Base-by-base conservation (phyloP, 2,888 invertebrate species). In the Resseliella maxima region DNA sequence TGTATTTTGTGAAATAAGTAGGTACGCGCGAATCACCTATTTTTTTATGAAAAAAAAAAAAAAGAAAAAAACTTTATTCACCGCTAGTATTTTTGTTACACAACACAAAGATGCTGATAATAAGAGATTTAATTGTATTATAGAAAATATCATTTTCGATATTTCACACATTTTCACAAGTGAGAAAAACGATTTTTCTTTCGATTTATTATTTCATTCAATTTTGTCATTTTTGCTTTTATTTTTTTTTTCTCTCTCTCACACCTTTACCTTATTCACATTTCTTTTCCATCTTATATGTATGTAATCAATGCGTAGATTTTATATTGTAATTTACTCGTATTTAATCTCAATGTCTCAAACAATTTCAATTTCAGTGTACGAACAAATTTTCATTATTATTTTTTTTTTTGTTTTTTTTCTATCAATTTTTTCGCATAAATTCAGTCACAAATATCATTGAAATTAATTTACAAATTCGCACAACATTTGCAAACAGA, bases 141-240 rank as follows among this genome's bases (percentile, higher is more conserved):
- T 72, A 35, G 31, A 72, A 72, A 72, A 72, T 72, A 72, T 72
- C 72, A 72, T 72, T 72, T 27, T 72, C 10, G 72, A 72, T 72
- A 72, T 72, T 50, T 24, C 3, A 24, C 24, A 59, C 3, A 59
- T 59, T 59, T 59, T 59, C 59, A 72, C 31, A 18, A 24, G 24
- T 3, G 24, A 59, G 24, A 59, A 24, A 6, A 59, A 24, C 24
- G 24, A 59, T 59, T 59, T 24, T 59, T 59, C 15, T 50, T 18
- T 50, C 50, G n/a, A 6, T 59, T 2, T 59, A 59, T 24, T 72
- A 15, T 18, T 2, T 50, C 18, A 50, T 50, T 8, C 18, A 6
- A 15, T 8, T 15, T 50, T 50, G 8, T 50, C 41, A 12, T 27
- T 24, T n/a, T n/a, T n/a, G 12, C 8, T n/a, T n/a, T n/a, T n/a